These are phyloP conservation scores for Synanceia verrucosa DNA, from an alignment of 2,797 vertebrate species.

Conservation along the genomic window DNA sequence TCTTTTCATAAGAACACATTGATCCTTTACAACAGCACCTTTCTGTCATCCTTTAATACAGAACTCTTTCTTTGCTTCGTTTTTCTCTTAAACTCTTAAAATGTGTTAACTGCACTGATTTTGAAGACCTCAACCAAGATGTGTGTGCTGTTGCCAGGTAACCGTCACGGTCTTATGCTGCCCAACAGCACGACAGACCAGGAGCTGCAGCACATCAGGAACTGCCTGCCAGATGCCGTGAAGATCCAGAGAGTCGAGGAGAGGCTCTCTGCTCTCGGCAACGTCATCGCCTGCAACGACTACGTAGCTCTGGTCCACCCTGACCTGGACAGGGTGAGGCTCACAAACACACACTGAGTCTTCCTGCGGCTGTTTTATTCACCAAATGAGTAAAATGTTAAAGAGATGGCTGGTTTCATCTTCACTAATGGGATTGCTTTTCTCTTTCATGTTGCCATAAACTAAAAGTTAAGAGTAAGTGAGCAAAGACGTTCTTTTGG, in stretches of 20 bases:
- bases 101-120: too few relatives aligned
- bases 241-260: conserved; percentile 93
- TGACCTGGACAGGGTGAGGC: conserved; percentile 91
- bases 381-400: too few relatives aligned
- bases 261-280: conserved; percentile 92
- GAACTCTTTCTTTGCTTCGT: too few relatives aligned
- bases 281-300: conserved; percentile 95
- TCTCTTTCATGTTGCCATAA: too few relatives aligned
- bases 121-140: neutral
- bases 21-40: neutral
- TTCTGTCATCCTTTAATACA: neutral
- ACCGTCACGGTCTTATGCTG: conserved; percentile 93
- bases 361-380: too few relatives aligned
- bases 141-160: conserved; percentile 79
- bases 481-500: too few relatives aligned
- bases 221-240: conserved; percentile 89
- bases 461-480: too few relatives aligned
- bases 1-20: too few relatives aligned
- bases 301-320: conserved; percentile 97
- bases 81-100: too few relatives aligned
- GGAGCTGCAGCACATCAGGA: conserved; percentile 96
- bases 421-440: too few relatives aligned
- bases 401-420: too few relatives aligned
- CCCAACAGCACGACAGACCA: conserved; percentile 96
- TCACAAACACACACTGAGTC: neutral